Evolutionary conservation across 2,888 invertebrate genomes (phyloP), one percentile per base, ranked within the genome.

Genomic region (Stomorhina lunata): DNA sequence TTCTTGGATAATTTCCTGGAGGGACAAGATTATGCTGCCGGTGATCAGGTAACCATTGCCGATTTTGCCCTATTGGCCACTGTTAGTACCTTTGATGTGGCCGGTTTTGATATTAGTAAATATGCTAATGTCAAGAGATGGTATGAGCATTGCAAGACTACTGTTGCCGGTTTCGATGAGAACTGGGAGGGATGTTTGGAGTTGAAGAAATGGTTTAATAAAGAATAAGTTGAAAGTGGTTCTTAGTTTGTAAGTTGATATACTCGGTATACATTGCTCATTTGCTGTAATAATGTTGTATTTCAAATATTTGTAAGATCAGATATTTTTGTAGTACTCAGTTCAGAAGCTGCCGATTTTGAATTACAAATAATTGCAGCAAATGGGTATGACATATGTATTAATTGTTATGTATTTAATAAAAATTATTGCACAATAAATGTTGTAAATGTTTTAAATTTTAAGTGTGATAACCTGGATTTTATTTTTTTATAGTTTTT

Each of bases 11-110:
- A 91, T 12, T 95, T 95, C 92, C 92, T 97, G 25, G 94, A 94
- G 57, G 94, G 94, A 0, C 93, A 94, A 86, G 92, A 93, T 82
- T 97, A 93, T 91, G 93, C 92, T 29, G 96, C 96, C 12, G 97
- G 96, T 2, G 92, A 94, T 77, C 92, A 92, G 79, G 91, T 96
- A 65, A 96, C 96, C 17, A 89, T 97, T n/a, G 97, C 97, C 5
- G 97, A 97, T 90, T 92, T 96, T 34, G 91, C 94, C 22, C 88
- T 96, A 48, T 91, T 94, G 25, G 93, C 95, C 5, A 92, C 93
- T 4, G 93, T 96, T 5, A 94, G 96, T 59, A 95, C 94, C 81
- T 93, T 93, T 82, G 95, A 95, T 87, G 95, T 94, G 63, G 91
- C 93, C 22, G 92, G 92, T 2, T 93, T 94, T 82, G 95, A 96